phyloP scores from a whole-genome alignment of 2,113 vertebrate species.

The Sphaerodactylus townsendi region DNA sequence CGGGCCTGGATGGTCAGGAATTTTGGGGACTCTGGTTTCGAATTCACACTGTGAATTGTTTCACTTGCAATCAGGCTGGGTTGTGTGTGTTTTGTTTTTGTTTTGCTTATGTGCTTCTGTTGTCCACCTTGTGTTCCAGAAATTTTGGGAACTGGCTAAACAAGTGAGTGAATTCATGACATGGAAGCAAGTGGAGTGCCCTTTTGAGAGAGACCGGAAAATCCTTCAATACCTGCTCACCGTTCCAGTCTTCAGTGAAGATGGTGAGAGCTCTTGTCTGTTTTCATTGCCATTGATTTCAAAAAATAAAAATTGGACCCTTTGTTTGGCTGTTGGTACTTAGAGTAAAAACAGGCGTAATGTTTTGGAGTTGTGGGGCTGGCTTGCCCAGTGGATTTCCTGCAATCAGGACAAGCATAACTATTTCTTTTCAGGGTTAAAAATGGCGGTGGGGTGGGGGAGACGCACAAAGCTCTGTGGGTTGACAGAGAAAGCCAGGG shows the following conservation, averaged over 20 bases:
- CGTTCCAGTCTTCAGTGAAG: constrained; percentile 87
- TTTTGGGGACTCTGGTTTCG: neutral
- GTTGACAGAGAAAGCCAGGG: neutral
- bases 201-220: constrained; percentile 91
- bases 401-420: too few species aligned
- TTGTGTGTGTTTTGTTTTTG: neutral
- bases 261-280: constrained; percentile 76
- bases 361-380: constrained; percentile 16
- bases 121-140: constrained; percentile 73
- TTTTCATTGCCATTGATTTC: neutral
- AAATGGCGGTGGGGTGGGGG: neutral
- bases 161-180: constrained; percentile 94
- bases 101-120: neutral
- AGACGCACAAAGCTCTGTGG: neutral
- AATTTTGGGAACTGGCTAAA: constrained; percentile 96
- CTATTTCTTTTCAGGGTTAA: too few species aligned
- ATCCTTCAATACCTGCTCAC: constrained; percentile 91
- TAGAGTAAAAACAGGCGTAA: neutral
- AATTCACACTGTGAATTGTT: neutral
- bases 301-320: neutral
- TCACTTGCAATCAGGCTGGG: too few species aligned
- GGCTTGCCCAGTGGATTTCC: too few species aligned
- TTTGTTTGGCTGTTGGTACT: neutral
- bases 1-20: neutral
- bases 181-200: constrained; percentile 94